Percentiles rank a stretch among this genome's conserved stretches.
These are phyloP conservation scores for Pseudochirops cupreus DNA, from an alignment of 2,797 vertebrate species.

Conservation along the genomic window DNA sequence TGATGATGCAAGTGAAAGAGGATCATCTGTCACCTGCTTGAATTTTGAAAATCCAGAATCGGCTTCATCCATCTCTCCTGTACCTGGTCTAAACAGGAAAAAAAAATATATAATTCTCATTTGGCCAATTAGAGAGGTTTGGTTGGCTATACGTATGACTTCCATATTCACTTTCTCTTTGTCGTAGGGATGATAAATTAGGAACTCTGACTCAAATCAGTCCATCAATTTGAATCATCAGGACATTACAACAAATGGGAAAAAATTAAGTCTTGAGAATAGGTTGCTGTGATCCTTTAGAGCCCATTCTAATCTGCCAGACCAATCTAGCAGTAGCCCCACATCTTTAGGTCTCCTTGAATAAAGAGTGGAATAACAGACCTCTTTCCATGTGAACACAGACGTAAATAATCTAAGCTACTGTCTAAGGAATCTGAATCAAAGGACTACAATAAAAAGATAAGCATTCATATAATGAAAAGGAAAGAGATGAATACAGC, in stretches of 20 bases:
- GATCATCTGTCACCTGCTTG: constrained; percentile 91
- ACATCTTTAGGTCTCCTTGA: background rate
- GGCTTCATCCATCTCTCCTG: constrained; percentile 96
- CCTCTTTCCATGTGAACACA: background rate
- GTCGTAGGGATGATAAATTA: background rate
- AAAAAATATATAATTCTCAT: constrained; percentile 31
- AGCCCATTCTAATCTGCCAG: background rate
- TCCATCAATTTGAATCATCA: constrained; percentile 47
- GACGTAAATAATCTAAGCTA: background rate
- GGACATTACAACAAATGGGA: constrained; percentile 13
- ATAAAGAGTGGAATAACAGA: background rate
- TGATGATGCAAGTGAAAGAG: constrained; percentile 90
- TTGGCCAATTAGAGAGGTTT: constrained; percentile 20
- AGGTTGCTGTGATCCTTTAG: background rate
- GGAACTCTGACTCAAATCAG: background rate
- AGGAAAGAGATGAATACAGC: background rate
- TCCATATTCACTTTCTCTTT: background rate
- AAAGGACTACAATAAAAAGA: background rate
- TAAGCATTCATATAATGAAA: background rate
- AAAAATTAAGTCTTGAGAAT: background rate
- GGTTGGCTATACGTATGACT: background rate
- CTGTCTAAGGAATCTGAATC: background rate
- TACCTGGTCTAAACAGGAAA: constrained; percentile 86
- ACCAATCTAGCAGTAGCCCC: background rate
- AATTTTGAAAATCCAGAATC: constrained; percentile 87